Conservation (phyloP, 2,797 vertebrate genomes). For the Fistularia tabacaria region DNA sequence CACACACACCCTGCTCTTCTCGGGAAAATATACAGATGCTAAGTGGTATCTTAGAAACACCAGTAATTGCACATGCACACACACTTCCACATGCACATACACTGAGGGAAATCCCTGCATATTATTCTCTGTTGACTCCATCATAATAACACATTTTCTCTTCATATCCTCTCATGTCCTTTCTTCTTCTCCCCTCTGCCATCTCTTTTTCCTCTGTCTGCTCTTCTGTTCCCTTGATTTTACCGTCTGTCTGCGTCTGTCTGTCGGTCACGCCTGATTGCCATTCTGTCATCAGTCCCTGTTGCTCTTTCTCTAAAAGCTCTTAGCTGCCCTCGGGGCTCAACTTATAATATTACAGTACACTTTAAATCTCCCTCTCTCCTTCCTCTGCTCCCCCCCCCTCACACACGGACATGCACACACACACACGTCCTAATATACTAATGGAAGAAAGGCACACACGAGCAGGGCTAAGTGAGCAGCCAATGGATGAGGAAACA, state of each 20-base stretch:
- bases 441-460: slow-evolving; percentile 51
- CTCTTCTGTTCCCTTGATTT: slow-evolving; percentile 22
- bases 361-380: slow-evolving; percentile 34
- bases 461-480: slow-evolving; percentile 60
- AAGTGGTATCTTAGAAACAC: slow-evolving; percentile 46
- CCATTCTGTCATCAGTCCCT: slow-evolving; percentile 58
- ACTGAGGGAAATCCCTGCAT: slow-evolving; percentile 54
- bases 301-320: slow-evolving; percentile 68
- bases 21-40: slow-evolving; percentile 50
- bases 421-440: slow-evolving; percentile 14
- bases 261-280: slow-evolving; percentile 53
- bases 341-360: slow-evolving; percentile 66
- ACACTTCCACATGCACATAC: slow-evolving; percentile 6
- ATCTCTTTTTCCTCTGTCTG: slow-evolving; percentile 14
- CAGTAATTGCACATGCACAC: slow-evolving; percentile 37
- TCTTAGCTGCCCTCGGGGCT: slow-evolving; percentile 56
- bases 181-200: slow-evolving; percentile 15
- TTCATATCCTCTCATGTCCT: background rate
- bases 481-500: slow-evolving; percentile 45
- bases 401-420: background rate
- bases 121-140: slow-evolving; percentile 47
- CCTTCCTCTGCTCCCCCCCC: slow-evolving; percentile 16
- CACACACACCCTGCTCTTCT: slow-evolving; percentile 22
- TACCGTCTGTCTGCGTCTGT: slow-evolving; percentile 26
- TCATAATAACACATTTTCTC: slow-evolving; percentile 26